phyloP scores from a whole-genome alignment of 1,140 invertebrate species.

The Charaxes varanes region DNA sequence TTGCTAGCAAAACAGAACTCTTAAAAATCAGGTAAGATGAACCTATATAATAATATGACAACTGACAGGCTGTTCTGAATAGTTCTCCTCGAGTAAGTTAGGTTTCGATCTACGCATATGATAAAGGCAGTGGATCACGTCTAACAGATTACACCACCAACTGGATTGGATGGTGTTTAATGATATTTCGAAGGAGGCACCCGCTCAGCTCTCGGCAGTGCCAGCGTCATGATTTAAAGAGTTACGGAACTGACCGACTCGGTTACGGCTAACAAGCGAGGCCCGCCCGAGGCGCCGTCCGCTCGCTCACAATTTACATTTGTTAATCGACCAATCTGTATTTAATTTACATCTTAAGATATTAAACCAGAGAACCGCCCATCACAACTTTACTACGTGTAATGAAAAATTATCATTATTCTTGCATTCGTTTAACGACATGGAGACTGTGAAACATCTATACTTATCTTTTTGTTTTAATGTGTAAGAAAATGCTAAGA shows the following conservation, averaged over 20 bases:
- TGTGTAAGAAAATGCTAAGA: no score
- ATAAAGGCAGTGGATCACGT: not conserved
- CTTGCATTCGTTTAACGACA: no score
- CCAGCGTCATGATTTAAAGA: constrained; percentile 15
- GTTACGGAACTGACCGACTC: constrained; percentile 19
- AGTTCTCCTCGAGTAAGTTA: no score
- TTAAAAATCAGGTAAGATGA: no score
- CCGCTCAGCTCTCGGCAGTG: constrained; percentile 7
- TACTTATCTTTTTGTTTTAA: no score
- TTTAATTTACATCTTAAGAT: constrained; percentile 11
- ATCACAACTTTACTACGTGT: no score
- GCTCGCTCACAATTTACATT: constrained; percentile 17
- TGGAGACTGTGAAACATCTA: no score
- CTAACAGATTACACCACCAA: not conserved
- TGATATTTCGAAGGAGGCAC: constrained; percentile 5
- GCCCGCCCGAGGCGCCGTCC: constrained; percentile 13
- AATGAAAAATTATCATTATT: no score
- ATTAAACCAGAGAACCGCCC: no score
- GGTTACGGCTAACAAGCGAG: constrained; percentile 15
- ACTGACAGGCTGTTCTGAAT: no score
- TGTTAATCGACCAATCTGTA: constrained; percentile 15
- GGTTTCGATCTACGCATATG: not conserved
- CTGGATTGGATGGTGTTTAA: constrained; percentile 5
- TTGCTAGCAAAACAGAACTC: no score
- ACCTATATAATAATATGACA: no score